Base-by-base conservation (phyloP, 2,888 invertebrate genomes). In the Asteroscopus sphinx region DNA sequence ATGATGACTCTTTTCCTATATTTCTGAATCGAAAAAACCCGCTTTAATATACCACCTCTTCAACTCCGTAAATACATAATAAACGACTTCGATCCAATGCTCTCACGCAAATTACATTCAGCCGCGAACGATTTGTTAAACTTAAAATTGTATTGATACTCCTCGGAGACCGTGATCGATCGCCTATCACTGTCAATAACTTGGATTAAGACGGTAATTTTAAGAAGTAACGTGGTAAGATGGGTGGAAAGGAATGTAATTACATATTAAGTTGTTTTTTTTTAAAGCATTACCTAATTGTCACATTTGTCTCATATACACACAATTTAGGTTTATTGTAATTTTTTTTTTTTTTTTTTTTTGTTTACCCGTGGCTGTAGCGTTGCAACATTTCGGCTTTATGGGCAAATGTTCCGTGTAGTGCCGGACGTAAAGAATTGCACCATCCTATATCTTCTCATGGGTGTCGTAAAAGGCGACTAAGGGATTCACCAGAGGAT, bases 91-190 rank as follows among this genome's bases (percentile, higher is more conserved):
- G 64, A 73, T 67, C 47, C 66, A 75, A 79, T 66, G 88, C 90
- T 90, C 79, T 90, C 80, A 86, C 68, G 73, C 74, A 90, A 90
- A 91, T 90, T 91, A 86, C 83, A 86, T 88, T 87, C 79, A 63
- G 57, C 72, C 61, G 59, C 59, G 69, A 87, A 89, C 88, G 88
- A 88, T 90, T 91, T 88, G 88, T 88, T 88, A 85, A 76, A 80
- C 73, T 77, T 78, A 79, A 83, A 82, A 86, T 84, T 80, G 83
- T 74, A 73, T 75, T 62, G 78, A 68, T 72, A 66, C 62, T 68
- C 79, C 44, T 42, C 12, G 26, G 71, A 58, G 79, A 57, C 21
- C 21, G 66, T 90, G 91, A 90, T 88, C 89, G 89, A 91, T 90
- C 81, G 79, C 51, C 76, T 81, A 89, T 88, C 85, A 86, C 73